phyloP scores from a whole-genome alignment of 2,797 vertebrate genomes.

The Helostoma temminkii region DNA sequence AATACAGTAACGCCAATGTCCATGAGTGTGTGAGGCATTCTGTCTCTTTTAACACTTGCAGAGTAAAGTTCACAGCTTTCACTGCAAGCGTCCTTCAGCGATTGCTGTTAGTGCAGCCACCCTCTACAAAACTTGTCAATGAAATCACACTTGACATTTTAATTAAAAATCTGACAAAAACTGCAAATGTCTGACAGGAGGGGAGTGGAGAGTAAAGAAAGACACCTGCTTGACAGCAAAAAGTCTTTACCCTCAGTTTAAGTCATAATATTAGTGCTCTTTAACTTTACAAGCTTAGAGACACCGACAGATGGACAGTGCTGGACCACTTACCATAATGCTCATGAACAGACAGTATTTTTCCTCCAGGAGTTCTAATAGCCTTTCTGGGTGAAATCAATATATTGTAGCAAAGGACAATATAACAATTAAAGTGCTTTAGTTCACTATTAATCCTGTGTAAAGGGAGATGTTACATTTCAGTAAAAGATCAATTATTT shows the following conservation, averaged over 20 bases:
- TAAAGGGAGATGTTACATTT: constrained; percentile 24
- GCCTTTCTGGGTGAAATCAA: constrained; percentile 40
- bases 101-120: constrained; percentile 2
- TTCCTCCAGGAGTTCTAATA: constrained; percentile 11
- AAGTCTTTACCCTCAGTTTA: background rate
- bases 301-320: constrained; percentile 10
- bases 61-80: constrained; percentile 49
- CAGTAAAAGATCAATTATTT: constrained; percentile 37
- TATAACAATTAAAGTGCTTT: constrained; percentile 36
- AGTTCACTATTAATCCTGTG: constrained; percentile 20
- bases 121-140: constrained; percentile 47
- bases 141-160: constrained; percentile 65
- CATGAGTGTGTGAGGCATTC: constrained; percentile 5
- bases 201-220: constrained; percentile 13
- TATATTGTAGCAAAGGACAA: constrained; percentile 16
- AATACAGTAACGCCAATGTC: constrained; percentile 14
- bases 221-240: constrained; percentile 17
- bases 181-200: constrained; percentile 48
- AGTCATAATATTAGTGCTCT: constrained; percentile 27
- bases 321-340: background rate
- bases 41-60: constrained; percentile 11
- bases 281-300: constrained; percentile 25
- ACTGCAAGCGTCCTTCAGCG: constrained; percentile 45
- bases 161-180: constrained; percentile 72
- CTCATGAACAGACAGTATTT: constrained; percentile 1